phyloP scores from a whole-genome alignment of 2,888 invertebrate species.

The Brachynemurus nebulosus region DNA sequence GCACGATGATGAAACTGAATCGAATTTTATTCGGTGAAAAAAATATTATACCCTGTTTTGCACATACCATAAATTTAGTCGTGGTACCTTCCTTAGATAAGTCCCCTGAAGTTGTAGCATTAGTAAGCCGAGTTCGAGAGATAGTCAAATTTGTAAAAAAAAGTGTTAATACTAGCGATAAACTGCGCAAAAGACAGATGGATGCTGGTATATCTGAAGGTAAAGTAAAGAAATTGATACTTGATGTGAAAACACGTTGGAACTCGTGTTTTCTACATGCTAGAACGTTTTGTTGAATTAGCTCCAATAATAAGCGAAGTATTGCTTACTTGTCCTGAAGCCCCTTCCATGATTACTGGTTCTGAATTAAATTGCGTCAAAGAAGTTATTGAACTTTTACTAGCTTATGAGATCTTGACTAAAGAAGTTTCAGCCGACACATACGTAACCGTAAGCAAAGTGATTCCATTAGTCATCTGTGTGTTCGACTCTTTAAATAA shows the following conservation, averaged over 20 bases:
- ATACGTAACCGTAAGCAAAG: not conserved
- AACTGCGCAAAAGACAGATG: conserved; percentile 7
- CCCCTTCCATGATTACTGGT: conserved; percentile 13
- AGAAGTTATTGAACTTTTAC: not conserved
- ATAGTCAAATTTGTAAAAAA: conserved; percentile 13
- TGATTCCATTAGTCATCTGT: conserved; percentile 1
- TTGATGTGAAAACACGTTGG: conserved; percentile 14
- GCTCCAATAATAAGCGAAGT: conserved; percentile 12
- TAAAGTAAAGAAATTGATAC: conserved; percentile 12
- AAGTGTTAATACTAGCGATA: conserved; percentile 6
- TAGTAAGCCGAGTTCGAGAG: conserved; percentile 11
- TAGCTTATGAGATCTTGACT: conserved; percentile 1
- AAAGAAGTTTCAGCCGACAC: not conserved
- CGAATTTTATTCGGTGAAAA: not conserved
- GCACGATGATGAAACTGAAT: not conserved
- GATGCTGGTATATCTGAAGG: conserved; percentile 9
- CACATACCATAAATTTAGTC: conserved; percentile 12
- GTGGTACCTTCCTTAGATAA: conserved; percentile 4
- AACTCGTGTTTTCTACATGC: conserved; percentile 14
- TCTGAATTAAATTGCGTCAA: not conserved
- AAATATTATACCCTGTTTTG: conserved; percentile 12
- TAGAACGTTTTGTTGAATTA: conserved; percentile 14
- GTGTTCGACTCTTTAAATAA: conserved; percentile 9
- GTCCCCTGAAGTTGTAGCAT: not conserved
- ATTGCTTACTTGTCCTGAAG: conserved; percentile 13